Evolutionary conservation across 1,140 invertebrate genomes (phyloP), one percentile per base, ranked within the genome.

Genomic region (Acromyrmex heyeri): DNA sequence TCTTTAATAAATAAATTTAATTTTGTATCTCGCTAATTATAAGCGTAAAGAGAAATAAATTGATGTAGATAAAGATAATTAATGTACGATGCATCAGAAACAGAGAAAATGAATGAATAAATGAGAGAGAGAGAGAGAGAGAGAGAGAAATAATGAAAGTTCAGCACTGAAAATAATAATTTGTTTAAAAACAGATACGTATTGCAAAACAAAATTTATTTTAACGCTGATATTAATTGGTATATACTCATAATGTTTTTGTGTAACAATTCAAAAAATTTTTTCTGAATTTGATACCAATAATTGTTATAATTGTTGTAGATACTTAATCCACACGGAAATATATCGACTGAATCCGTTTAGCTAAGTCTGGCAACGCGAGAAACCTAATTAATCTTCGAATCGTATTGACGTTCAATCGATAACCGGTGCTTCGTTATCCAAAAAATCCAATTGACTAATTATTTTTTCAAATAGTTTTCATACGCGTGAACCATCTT

Each of bases 381-480:
- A 48, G 53, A 82, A 48, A 82, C 4, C 61, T 88, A 88, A 88
- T 88, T 88, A 88, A 77, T 73, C 57, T 30, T 48, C 21, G 21
- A 34, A 64, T 77, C 24, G 27, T 53, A 57, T n/a, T 44, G 76
- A 78, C 57, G 50, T 73, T 82, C 73, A 30, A 10, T 67, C 38
- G 24, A 16, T 48, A 59, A 69, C 48, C 4, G 61, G 67, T 4
- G 16, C 70, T 44, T 76, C 61, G 62, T 87, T 88, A 88, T 81
- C 70, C n/a, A 76, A 57, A 48, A 72, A 82, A 86, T 70, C 75
- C 76, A 89, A 82, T 89, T 86, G 86, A 81, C 65, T 89, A 83
- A 90, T 90, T 90, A 90, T 73, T 8, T n/a, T 18, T n/a, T 30
- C 59, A 21, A 44, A 50, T 50, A 65, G 61, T 89, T 83, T 87